These are phyloP conservation scores for Pheosia gnoma DNA, from an alignment of 2,888 invertebrate species.

Conservation along the genomic window DNA sequence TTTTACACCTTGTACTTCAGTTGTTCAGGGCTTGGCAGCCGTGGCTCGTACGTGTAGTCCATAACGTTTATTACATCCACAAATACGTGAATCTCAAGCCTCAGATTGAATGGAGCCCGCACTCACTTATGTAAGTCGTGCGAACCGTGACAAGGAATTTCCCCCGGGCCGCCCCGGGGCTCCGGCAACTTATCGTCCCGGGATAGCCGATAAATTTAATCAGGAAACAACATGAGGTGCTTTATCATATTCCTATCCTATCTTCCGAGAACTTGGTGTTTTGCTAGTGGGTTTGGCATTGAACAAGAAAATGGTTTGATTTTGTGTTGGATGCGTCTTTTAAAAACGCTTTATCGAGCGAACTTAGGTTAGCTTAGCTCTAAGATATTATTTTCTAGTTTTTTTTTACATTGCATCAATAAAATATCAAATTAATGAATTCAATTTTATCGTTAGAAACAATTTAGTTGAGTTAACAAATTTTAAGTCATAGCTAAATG, in stretches of 20 bases:
- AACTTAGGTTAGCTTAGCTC: no score
- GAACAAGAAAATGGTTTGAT: background rate
- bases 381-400: no score
- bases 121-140: constrained; percentile 9
- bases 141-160: constrained; percentile 23
- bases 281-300: background rate
- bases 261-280: background rate
- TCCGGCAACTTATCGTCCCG: constrained; percentile 25
- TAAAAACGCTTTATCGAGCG: no score
- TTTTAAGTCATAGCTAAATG: no score
- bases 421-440: no score
- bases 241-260: constrained; percentile 2
- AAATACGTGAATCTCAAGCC: constrained; percentile 4
- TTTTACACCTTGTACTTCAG: no score
- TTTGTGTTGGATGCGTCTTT: no score
- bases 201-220: constrained; percentile 31
- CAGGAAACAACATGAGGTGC: constrained; percentile 9
- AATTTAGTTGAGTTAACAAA: no score
- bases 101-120: constrained; percentile 14
- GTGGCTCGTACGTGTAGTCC: no score
- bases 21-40: no score
- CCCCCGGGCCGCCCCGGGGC: constrained; percentile 28
- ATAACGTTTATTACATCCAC: background rate
- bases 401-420: no score
- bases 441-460: no score